These are phyloP conservation scores for Galaxias olidus DNA, from an alignment of 2,797 vertebrate genomes.

Conservation along the genomic window DNA sequence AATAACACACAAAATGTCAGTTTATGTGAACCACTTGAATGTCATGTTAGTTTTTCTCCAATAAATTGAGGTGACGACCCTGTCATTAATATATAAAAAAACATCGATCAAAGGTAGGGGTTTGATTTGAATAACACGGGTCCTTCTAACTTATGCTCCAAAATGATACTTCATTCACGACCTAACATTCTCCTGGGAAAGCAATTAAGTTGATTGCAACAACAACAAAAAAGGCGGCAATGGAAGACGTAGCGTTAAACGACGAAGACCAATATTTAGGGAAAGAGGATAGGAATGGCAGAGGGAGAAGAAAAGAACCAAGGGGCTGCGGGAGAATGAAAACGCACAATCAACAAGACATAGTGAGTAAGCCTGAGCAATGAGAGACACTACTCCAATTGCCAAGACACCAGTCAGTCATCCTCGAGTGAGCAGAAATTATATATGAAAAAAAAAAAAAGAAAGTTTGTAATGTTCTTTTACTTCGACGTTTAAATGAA, in stretches of 20 bases:
- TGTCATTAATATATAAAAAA: no score
- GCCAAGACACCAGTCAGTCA: slow-evolving; percentile 27
- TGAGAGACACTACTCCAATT: slow-evolving; percentile 28
- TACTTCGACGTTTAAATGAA: slow-evolving; percentile 29
- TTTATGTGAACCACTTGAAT: no score
- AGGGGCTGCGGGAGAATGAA: slow-evolving; percentile 25
- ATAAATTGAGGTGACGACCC: no score
- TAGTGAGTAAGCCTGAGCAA: slow-evolving; percentile 9
- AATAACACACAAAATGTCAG: no score
- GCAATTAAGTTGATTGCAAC: slow-evolving; percentile 44
- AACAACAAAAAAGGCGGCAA: slow-evolving; percentile 17
- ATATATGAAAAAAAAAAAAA: slow-evolving; percentile 13
- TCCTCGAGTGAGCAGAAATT: slow-evolving; percentile 34
- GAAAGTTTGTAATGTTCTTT: slow-evolving; percentile 14
- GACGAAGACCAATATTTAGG: slow-evolving; percentile 22
- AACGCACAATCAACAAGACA: slow-evolving; percentile 13
- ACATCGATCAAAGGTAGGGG: neutral
- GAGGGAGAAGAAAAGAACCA: slow-evolving; percentile 25
- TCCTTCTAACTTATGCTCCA: slow-evolving; percentile 36
- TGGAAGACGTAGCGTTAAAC: slow-evolving; percentile 37
- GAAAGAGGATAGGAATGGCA: slow-evolving; percentile 7
- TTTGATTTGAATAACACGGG: slow-evolving; percentile 9
- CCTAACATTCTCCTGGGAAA: slow-evolving; percentile 34
- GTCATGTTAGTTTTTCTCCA: no score
- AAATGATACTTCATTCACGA: slow-evolving; percentile 42